Conservation (phyloP, 64 coral and sea anemone genomes). For the Montipora sp. region DNA sequence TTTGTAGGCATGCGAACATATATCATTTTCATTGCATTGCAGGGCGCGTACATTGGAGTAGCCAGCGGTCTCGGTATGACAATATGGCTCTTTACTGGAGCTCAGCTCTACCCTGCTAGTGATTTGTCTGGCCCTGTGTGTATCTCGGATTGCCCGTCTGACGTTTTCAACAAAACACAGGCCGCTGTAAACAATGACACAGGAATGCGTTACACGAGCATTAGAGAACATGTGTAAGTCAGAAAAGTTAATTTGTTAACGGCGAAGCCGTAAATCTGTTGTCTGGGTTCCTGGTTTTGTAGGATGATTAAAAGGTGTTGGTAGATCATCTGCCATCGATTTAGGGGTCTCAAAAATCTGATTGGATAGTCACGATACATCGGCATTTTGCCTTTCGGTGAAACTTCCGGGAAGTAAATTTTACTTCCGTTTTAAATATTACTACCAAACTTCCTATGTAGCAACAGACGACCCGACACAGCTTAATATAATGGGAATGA, state of each 20-base stretch:
- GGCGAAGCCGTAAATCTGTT: not conserved
- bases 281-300: too few relatives aligned
- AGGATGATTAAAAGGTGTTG: too few relatives aligned
- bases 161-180: conserved; percentile 32
- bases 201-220: not conserved
- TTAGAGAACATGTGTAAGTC: conserved; percentile 44
- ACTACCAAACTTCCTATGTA: too few relatives aligned
- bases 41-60: conserved; percentile 75
- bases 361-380: too few relatives aligned
- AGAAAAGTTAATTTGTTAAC: not conserved
- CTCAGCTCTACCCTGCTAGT: conserved; percentile 68
- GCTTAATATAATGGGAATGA: too few relatives aligned
- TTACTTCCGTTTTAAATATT: too few relatives aligned
- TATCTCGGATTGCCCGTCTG: conserved; percentile 4
- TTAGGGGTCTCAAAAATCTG: too few relatives aligned
- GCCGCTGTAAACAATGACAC: conserved; percentile 53
- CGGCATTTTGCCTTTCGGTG: too few relatives aligned
- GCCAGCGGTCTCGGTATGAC: conserved; percentile 63
- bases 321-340: too few relatives aligned
- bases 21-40: not conserved
- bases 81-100: conserved; percentile 78
- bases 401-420: too few relatives aligned
- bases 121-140: conserved; percentile 32
- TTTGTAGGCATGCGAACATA: not conserved
- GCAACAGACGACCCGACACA: too few relatives aligned